Evolutionary conservation across 1,140 invertebrate genomes (phyloP).

Genomic region (Trinorchestia longiramus): DNA sequence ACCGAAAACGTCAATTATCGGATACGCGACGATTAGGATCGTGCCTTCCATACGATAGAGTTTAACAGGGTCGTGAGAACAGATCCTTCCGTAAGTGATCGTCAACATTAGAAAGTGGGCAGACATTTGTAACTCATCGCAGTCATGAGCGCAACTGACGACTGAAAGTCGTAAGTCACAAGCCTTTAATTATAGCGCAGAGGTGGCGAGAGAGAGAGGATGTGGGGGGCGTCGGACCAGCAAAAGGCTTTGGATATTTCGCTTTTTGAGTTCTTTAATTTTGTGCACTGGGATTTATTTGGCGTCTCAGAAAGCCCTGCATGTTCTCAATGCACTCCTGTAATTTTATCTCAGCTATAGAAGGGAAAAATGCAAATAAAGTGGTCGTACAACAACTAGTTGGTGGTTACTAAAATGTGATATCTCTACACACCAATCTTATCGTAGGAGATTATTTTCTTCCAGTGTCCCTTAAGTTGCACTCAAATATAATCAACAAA

Average conservation of each 20-base stretch:
- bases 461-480: too few species aligned
- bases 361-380: too few species aligned
- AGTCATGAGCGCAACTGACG: slow-evolving; percentile 38
- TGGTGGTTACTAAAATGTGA: too few species aligned
- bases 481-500: too few species aligned
- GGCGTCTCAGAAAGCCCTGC: too few species aligned
- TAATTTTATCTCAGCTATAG: too few species aligned
- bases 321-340: too few species aligned
- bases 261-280: neutral
- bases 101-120: neutral
- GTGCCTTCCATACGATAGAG: neutral
- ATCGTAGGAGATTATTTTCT: too few species aligned
- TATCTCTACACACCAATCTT: too few species aligned
- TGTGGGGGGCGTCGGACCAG: too few species aligned
- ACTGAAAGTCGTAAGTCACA: slow-evolving; percentile 20
- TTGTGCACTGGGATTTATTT: too few species aligned
- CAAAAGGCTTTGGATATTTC: neutral
- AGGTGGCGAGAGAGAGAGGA: neutral
- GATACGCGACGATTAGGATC: neutral
- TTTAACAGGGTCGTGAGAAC: neutral
- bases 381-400: too few species aligned
- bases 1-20: slow-evolving; percentile 7
- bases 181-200: neutral
- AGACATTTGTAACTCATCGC: neutral
- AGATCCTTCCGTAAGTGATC: slow-evolving; percentile 9